Percentiles rank a stretch among this genome's conserved stretches.
Conservation (phyloP, 2,113 vertebrate species). For the Suncus etruscus region DNA sequence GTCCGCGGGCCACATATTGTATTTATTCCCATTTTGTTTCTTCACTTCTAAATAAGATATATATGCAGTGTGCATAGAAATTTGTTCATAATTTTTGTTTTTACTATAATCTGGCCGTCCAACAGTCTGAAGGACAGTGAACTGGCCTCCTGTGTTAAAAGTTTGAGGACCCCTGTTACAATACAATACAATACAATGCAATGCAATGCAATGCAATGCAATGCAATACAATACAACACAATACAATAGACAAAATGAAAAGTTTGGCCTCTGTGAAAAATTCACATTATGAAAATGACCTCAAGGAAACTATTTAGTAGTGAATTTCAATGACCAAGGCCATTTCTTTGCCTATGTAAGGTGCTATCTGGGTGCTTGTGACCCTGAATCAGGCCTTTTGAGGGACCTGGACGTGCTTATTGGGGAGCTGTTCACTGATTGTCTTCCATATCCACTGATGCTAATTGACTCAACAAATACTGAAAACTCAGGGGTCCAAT, state of each 20-base stretch:
- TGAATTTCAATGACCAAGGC: background rate
- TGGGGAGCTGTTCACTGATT: too few species aligned
- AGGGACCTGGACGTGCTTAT: background rate
- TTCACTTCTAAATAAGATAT: background rate
- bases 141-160: too few species aligned
- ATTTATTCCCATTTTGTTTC: too few species aligned
- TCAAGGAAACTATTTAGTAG: slow-evolving; percentile 6
- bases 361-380: background rate
- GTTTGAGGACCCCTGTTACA: too few species aligned
- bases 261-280: background rate
- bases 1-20: too few species aligned
- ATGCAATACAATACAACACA: too few species aligned
- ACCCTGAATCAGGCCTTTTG: background rate
- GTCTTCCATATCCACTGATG: background rate
- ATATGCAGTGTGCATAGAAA: too few species aligned
- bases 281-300: background rate
- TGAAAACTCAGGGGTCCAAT: background rate
- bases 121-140: too few species aligned
- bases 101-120: too few species aligned
- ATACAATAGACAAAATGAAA: background rate
- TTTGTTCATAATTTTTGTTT: too few species aligned
- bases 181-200: too few species aligned
- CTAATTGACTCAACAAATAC: background rate
- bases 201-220: too few species aligned
- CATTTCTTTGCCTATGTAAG: background rate